A percentile compares a stretch with the other conserved stretches of the same genome.
Conservation (phyloP, 1,140 invertebrate genomes). For the Tribolium madens region DNA sequence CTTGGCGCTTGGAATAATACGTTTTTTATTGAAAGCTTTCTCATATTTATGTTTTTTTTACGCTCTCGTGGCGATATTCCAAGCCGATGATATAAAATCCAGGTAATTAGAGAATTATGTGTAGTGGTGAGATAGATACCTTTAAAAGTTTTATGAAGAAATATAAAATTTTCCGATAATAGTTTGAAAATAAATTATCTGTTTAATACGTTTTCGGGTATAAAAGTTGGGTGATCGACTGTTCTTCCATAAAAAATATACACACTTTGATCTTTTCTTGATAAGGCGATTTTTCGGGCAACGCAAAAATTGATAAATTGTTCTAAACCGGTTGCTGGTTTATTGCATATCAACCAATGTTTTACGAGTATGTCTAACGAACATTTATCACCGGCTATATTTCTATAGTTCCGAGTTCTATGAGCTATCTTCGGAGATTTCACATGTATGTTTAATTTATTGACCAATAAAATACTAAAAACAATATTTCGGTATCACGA, state of each 20-base stretch:
- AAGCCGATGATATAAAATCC: conserved; percentile 17
- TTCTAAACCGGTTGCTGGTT: background rate
- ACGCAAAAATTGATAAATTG: conserved; percentile 13
- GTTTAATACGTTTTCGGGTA: conserved; percentile 16
- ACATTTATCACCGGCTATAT: conserved; percentile 26
- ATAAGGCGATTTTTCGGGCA: background rate
- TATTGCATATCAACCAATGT: conserved; percentile 14
- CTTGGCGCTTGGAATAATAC: conserved; percentile 27
- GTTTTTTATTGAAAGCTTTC: conserved; percentile 35
- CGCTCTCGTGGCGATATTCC: conserved; percentile 5
- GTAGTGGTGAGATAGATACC: conserved; percentile 16
- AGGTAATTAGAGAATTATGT: conserved; percentile 35
- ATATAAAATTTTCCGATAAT: conserved; percentile 12
- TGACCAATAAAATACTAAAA: conserved; percentile 37
- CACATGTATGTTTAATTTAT: conserved; percentile 24
- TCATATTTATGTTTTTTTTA: conserved; percentile 30
- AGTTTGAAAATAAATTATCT: conserved; percentile 28
- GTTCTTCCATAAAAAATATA: background rate
- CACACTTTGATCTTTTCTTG: conserved; percentile 5
- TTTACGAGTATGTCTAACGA: conserved; percentile 8
- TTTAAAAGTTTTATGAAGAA: conserved; percentile 21
- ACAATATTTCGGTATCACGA: conserved; percentile 26
- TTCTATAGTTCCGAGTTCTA: conserved; percentile 14
- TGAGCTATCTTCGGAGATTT: conserved; percentile 21
- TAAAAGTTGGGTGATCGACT: background rate